These are phyloP conservation scores for Corbicula japonica DNA, from an alignment of 2,888 invertebrate species.

Conservation along the genomic window DNA sequence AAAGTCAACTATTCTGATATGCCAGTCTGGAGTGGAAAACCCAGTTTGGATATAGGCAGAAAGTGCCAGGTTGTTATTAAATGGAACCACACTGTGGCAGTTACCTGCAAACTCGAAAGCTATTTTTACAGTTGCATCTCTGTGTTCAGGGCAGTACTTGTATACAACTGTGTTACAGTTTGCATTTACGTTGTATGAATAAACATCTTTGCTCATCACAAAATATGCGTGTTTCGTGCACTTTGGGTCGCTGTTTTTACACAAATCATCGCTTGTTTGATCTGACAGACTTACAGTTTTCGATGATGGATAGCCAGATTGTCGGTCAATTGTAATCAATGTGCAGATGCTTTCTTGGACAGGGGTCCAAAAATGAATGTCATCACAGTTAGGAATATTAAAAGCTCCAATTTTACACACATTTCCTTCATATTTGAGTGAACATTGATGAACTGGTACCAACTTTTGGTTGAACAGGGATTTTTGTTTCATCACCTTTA, in stretches of 20 bases:
- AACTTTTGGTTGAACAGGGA: not conserved
- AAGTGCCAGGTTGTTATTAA: not conserved
- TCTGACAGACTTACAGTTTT: too few species aligned
- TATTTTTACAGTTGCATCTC: not conserved
- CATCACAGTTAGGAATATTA: not conserved
- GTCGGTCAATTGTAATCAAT: too few species aligned
- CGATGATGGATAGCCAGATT: too few species aligned
- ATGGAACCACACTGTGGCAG: not conserved
- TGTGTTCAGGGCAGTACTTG: not conserved
- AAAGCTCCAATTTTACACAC: not conserved
- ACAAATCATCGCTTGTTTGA: too few species aligned
- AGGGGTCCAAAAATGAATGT: not conserved
- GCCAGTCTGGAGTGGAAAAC: slow-evolving; percentile 1
- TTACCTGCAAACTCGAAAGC: not conserved
- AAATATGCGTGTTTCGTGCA: not conserved
- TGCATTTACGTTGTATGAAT: too few species aligned
- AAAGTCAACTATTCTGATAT: not conserved
- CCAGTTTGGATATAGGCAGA: not conserved
- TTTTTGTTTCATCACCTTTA: not conserved
- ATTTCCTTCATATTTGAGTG: not conserved
- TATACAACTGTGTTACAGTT: not conserved
- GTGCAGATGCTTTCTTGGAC: too few species aligned
- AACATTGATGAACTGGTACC: not conserved
- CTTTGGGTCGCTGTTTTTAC: too few species aligned
- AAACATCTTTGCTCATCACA: not conserved